phyloP scores from a whole-genome alignment of 2,797 vertebrate genomes.

The Onychomys torridus region DNA sequence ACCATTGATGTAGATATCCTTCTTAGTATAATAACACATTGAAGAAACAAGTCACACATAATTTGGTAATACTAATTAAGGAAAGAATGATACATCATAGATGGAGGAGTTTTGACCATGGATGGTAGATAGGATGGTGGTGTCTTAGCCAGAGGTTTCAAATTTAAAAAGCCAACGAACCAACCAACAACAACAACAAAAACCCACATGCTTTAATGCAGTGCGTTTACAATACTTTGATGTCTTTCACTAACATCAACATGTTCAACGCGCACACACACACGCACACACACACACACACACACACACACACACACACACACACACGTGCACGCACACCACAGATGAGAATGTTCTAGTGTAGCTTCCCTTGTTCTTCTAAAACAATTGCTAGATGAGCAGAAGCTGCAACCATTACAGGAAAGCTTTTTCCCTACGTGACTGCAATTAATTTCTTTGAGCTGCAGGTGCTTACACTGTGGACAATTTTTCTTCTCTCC shows the following conservation, averaged over 20 bases:
- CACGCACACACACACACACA: no score
- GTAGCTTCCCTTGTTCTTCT: background rate
- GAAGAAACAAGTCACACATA: background rate
- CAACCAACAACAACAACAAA: background rate
- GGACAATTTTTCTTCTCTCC: background rate
- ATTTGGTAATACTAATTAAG: background rate
- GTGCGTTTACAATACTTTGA: background rate
- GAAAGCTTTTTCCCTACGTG: background rate
- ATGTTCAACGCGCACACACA: background rate
- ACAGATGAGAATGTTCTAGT: rapidly evolving
- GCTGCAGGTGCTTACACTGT: background rate
- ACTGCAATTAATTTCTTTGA: background rate
- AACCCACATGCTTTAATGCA: background rate
- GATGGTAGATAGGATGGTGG: background rate
- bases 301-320: background rate
- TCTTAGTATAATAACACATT: background rate
- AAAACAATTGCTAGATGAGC: background rate
- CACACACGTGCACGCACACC: background rate
- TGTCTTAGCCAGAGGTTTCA: background rate
- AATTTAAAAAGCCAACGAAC: background rate
- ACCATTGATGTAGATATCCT: background rate
- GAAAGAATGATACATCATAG: background rate
- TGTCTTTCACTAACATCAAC: background rate
- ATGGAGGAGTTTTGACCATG: background rate
- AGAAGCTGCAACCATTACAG: background rate